Evolutionary conservation across 2,113 vertebrate species (phyloP), one percentile per base, ranked within the genome.

Genomic region (Dipodomys stephensi): DNA sequence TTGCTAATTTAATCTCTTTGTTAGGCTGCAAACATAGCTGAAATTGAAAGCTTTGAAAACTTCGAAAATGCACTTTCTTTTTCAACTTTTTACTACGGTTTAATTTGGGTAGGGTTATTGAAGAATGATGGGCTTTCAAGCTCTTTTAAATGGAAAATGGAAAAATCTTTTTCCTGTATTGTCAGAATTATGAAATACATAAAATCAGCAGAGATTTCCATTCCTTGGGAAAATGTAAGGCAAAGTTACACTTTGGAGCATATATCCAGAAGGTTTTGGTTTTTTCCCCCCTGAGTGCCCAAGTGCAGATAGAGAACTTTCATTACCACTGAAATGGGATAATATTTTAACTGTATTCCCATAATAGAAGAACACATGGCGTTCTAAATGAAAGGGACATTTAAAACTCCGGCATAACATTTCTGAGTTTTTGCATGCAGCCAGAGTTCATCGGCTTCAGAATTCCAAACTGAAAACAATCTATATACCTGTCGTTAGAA

Each of bases 1-100:
- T 64, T 96, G 87, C 62, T 77, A 87, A 87, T 94, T 94, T 27
- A 65, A 2, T 84, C n/a, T 74, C 74, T 94, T 57, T 92, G 77
- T 96, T 92, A 90, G 79, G 46, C 32, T 39, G 89, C 78, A 90
- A 83, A 53, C 86, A 87, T 67, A 88, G 87, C 22, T 49, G 77
- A 94, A 94, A 94, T 91, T 84, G n/a, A 91, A 92, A 79, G 94
- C 27, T 94, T 89, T 82, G 78, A 92, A 93, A 88, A 67, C 53
- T 89, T 49, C 39, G 83, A 64, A 87, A 94, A 93, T 95, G 32
- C 2, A 91, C 87, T 96, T 97, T 94, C 12, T 13, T 87, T 23
- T 90, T 12, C n/a, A 92, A 67, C 12, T 81, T 92, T 78, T 83
- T 86, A 69, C 44, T 82, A 60, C 15, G 73, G 10, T 90, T 96